A percentile compares a stretch with the other conserved stretches of the same genome.
phyloP scores from a whole-genome alignment of 1,140 invertebrate species.

The Philaenus spumarius region DNA sequence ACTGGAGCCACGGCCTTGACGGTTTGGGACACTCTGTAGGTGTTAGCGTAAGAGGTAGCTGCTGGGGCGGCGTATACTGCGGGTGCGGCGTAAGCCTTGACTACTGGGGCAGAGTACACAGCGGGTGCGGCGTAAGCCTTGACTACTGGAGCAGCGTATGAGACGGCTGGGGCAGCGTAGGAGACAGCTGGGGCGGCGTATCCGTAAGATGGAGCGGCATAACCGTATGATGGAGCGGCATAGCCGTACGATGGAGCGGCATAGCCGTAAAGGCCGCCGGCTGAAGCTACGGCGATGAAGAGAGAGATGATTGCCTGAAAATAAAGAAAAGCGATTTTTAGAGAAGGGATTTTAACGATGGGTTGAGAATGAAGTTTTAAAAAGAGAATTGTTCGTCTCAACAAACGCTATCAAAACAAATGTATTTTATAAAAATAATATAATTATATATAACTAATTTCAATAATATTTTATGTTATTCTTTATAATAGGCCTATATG shows the following conservation, averaged over 20 bases:
- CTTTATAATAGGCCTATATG: too few relatives aligned
- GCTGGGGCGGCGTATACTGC: conserved; percentile 4
- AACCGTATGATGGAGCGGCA: conserved; percentile 43
- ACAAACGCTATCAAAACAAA: too few relatives aligned
- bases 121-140: conserved; percentile 30
- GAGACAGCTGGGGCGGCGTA: conserved; percentile 33
- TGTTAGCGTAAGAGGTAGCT: conserved; percentile 23
- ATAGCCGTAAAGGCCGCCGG: conserved; percentile 32
- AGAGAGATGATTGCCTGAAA: conserved; percentile 48
- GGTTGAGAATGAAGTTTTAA: too few relatives aligned
- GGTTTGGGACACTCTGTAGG: conserved; percentile 23
- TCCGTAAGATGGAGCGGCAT: conserved; percentile 19
- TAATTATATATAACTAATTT: too few relatives aligned
- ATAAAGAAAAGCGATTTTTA: background rate
- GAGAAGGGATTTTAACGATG: too few relatives aligned
- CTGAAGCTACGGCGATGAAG: conserved; percentile 47
- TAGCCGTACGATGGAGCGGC: conserved; percentile 51
- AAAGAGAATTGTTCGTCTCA: too few relatives aligned
- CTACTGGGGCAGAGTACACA: conserved; percentile 19
- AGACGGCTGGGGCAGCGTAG: conserved; percentile 41
- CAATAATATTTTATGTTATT: too few relatives aligned
- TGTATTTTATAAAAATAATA: too few relatives aligned
- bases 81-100: background rate
- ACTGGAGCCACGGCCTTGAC: conserved; percentile 6
- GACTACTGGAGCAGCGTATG: conserved; percentile 43